Evolutionary conservation across 92 coral and sea anemone species (phyloP).

Genomic region (Hydrozoanthus gracilis): DNA sequence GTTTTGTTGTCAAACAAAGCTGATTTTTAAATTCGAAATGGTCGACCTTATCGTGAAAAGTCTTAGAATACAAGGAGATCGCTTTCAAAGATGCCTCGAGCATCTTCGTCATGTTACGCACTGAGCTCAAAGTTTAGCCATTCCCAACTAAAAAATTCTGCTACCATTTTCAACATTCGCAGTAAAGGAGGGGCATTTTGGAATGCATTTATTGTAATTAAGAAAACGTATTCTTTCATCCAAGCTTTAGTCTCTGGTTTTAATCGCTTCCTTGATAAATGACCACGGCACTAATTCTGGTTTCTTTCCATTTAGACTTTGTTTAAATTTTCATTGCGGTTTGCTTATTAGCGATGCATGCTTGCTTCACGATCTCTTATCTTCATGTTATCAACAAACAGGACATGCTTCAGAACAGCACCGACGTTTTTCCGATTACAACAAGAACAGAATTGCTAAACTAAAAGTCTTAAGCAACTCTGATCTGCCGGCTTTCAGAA

Average conservation of each 20-base stretch:
- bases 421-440: slow-evolving; percentile 24
- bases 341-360: neutral
- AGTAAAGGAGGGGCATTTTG: slow-evolving; percentile 37
- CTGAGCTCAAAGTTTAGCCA: neutral
- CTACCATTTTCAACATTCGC: slow-evolving; percentile 21
- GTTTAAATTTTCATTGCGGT: neutral
- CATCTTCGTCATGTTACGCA: neutral
- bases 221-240: slow-evolving; percentile 10
- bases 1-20: slow-evolving; percentile 29
- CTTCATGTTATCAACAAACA: slow-evolving; percentile 35
- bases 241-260: neutral
- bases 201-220: slow-evolving; percentile 33
- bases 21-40: neutral
- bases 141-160: neutral
- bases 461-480: too few relatives aligned
- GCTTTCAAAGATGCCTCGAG: slow-evolving; percentile 28
- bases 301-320: neutral
- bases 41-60: neutral
- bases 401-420: slow-evolving; percentile 4
- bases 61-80: neutral
- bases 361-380: neutral
- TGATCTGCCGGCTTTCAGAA: too few relatives aligned
- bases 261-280: slow-evolving; percentile 36
- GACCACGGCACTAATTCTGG: neutral
- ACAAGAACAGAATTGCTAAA: too few relatives aligned